phyloP scores from a whole-genome alignment of 2,113 vertebrate genomes.

The Macroglossus sobrinus region DNA sequence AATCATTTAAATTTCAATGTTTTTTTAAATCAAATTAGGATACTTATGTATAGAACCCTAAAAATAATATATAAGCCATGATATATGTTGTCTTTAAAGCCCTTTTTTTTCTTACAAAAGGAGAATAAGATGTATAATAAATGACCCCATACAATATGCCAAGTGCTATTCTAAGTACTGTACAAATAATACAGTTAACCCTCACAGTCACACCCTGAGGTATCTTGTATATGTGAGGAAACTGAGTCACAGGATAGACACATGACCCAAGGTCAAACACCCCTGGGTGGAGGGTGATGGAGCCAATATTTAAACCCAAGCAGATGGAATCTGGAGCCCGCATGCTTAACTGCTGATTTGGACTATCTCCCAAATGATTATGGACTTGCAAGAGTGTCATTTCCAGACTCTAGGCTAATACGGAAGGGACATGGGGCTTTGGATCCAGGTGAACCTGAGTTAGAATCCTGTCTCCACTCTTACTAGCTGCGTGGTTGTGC shows the following conservation, averaged over 20 bases:
- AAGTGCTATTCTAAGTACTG: not conserved
- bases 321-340: not conserved
- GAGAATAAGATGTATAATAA: not conserved
- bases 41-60: not conserved
- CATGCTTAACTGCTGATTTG: not conserved
- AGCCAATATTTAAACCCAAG: not conserved
- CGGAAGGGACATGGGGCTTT: not conserved
- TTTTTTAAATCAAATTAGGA: constrained; percentile 49
- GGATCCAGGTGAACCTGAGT: not conserved
- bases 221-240: not conserved
- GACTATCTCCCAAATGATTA: not conserved
- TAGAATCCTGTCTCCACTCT: not conserved
- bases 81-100: not conserved
- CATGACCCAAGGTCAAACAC: not conserved
- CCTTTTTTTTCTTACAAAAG: not conserved
- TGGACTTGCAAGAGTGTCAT: not conserved
- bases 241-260: not conserved
- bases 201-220: not conserved
- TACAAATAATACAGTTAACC: not conserved
- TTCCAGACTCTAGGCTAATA: not conserved
- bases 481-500: not conserved
- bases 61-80: not conserved
- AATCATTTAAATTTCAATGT: constrained; percentile 64
- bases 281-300: not conserved
- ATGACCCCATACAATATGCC: not conserved